These are phyloP conservation scores for Neodontobutis hainanensis DNA, from an alignment of 2,113 vertebrate species.

Conservation along the genomic window DNA sequence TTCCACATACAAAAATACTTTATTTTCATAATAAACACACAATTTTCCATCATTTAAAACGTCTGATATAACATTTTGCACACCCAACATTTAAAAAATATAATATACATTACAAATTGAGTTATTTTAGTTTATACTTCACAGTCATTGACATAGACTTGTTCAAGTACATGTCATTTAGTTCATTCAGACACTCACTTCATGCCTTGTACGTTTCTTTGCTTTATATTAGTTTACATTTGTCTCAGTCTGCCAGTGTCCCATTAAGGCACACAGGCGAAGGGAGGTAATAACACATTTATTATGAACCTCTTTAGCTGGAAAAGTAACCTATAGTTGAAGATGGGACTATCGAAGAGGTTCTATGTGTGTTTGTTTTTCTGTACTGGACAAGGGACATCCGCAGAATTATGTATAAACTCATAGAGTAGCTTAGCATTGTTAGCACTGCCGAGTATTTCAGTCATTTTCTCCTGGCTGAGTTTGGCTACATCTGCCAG, in stretches of 20 bases:
- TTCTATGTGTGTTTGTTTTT: slow-evolving; percentile 54
- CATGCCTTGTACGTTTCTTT: background rate
- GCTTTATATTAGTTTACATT: too few relatives aligned
- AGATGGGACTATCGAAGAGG: too few relatives aligned
- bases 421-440: slow-evolving; percentile 86
- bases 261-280: too few relatives aligned
- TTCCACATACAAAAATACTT: background rate
- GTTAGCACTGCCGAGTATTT: slow-evolving; percentile 80
- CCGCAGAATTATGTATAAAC: slow-evolving; percentile 85
- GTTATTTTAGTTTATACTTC: background rate
- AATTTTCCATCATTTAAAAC: background rate
- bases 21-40: background rate
- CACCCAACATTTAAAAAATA: background rate
- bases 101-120: background rate
- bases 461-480: slow-evolving; percentile 81
- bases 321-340: too few relatives aligned
- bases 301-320: background rate
- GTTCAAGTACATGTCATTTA: too few relatives aligned
- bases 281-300: background rate
- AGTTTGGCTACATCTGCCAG: slow-evolving; percentile 85
- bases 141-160: too few relatives aligned
- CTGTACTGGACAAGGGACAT: slow-evolving; percentile 58
- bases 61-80: background rate
- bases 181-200: background rate
- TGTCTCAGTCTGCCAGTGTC: too few relatives aligned